A percentile compares a stretch with the other conserved stretches of the same genome.
Conservation (phyloP, 2,797 vertebrate species). For the Oreonectes daqikongensis region DNA sequence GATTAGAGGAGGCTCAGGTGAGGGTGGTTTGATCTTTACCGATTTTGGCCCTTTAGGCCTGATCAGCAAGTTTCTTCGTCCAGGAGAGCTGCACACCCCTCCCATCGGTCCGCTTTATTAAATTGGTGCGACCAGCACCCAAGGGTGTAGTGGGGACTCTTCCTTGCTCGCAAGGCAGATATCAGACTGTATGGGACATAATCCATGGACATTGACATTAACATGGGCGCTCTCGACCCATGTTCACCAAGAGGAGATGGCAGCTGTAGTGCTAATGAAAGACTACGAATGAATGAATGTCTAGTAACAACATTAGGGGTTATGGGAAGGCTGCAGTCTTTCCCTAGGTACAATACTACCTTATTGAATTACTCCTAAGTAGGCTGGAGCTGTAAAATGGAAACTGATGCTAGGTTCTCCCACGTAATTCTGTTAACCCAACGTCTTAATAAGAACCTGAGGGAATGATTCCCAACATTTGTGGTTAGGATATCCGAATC, state of each 20-base stretch:
- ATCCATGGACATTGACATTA: slow-evolving; percentile 58
- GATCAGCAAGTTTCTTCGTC: slow-evolving; percentile 60
- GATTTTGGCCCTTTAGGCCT: slow-evolving; percentile 57
- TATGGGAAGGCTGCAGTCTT: slow-evolving; percentile 53
- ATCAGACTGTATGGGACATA: slow-evolving; percentile 58
- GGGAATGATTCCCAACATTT: not conserved
- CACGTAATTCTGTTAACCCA: slow-evolving; percentile 3
- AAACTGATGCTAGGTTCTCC: not conserved
- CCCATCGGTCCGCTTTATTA: slow-evolving; percentile 62
- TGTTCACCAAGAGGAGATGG: slow-evolving; percentile 42
- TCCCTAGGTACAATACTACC: slow-evolving; percentile 50
- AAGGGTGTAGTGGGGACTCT: slow-evolving; percentile 59
- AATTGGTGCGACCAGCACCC: slow-evolving; percentile 59
- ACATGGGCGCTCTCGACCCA: slow-evolving; percentile 53
- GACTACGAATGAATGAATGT: slow-evolving; percentile 52
- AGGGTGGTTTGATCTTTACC: slow-evolving; percentile 58
- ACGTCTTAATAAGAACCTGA: not conserved
- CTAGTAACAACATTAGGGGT: slow-evolving; percentile 55
- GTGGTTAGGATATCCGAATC: slow-evolving; percentile 3
- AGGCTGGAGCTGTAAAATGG: slow-evolving; percentile 11
- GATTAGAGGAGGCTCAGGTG: slow-evolving; percentile 56
- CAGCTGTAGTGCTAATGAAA: slow-evolving; percentile 61
- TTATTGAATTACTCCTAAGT: slow-evolving; percentile 23
- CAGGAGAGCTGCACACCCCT: slow-evolving; percentile 63
- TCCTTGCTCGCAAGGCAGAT: slow-evolving; percentile 59